Conservation (phyloP, 2,113 vertebrate species). For the Gulo gulo region DNA sequence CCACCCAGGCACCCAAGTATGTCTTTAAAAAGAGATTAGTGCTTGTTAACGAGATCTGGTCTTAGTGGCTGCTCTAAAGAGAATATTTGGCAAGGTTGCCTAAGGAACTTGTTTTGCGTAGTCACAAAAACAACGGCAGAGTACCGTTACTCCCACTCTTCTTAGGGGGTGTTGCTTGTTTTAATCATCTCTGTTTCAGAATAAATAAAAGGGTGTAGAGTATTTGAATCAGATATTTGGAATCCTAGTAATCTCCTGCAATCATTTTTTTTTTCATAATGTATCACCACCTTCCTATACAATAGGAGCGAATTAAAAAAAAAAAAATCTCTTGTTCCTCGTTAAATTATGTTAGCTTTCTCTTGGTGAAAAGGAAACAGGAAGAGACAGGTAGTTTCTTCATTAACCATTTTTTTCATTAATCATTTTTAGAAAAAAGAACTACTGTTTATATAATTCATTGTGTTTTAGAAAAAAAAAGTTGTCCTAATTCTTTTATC, state of each 20-base stretch:
- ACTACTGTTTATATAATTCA: background rate
- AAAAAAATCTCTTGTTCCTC: background rate
- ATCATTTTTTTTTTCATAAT: background rate
- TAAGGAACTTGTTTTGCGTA: background rate
- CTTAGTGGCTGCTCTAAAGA: background rate
- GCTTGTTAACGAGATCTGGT: background rate
- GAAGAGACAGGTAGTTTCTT: background rate
- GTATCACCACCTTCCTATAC: background rate
- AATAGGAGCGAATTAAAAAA: background rate
- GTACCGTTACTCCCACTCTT: background rate
- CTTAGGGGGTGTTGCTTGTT: background rate
- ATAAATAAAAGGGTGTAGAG: background rate
- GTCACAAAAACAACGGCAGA: background rate
- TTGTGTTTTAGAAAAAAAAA: background rate
- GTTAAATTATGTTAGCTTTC: background rate
- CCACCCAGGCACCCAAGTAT: too few relatives aligned
- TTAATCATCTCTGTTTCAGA: background rate
- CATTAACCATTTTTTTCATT: background rate
- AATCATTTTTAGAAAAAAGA: background rate
- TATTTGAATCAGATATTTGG: background rate
- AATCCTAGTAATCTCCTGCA: background rate
- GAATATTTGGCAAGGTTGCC: background rate
- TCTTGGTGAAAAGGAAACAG: background rate
- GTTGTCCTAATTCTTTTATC: background rate
- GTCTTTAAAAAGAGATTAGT: background rate